Evolutionary conservation across 2,888 invertebrate species (phyloP), one percentile per base, ranked within the genome.

Genomic region (Eustalomyia histrio): DNA sequence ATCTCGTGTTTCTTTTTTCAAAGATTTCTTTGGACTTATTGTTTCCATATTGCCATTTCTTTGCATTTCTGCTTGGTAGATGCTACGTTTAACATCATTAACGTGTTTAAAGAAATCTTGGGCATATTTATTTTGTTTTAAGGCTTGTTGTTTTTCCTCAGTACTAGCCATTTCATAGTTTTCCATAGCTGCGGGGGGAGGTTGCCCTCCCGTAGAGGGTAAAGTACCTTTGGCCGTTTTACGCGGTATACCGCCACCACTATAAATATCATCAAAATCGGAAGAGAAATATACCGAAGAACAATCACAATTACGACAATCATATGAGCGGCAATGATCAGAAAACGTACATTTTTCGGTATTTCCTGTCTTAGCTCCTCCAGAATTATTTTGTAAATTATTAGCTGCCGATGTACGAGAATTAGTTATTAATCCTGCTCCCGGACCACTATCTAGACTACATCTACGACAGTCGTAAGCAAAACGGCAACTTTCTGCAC

Each of bases 51-150:
- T 87, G 71, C 85, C 84, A 75, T 87, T 88, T 35, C 89, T 85
- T 78, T 90, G 89, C 86, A 89, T 85, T 76, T 90, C 90, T 0
- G 90, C 89, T 52, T 90, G 90, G 76, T 90, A 90, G 43, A 90
- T 89, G 76, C 90, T 90, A 16, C 89, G 88, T 73, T 91, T 91
- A 0, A 91, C 91, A 84, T 91, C 91, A 76, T 89, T 90, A 0
- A 91, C 90, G 80, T 91, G 91, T 81, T 91, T 91, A 47, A 91
- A 90, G 74, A 91, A 91, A 73, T 91, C 91, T 84, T 91, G 90
- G 0, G 91, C 91, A 68, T 91, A 91, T 76, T 90, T 90, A 63
- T 90, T 90, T 71, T 90, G 90, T 69, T 90, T 90, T 2, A 89
- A 83, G 35, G 90, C 90, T 8, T 86, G 85, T 57, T 86, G 87